Conservation (phyloP, 2,888 invertebrate species). For the Chelonus formosanus region DNA sequence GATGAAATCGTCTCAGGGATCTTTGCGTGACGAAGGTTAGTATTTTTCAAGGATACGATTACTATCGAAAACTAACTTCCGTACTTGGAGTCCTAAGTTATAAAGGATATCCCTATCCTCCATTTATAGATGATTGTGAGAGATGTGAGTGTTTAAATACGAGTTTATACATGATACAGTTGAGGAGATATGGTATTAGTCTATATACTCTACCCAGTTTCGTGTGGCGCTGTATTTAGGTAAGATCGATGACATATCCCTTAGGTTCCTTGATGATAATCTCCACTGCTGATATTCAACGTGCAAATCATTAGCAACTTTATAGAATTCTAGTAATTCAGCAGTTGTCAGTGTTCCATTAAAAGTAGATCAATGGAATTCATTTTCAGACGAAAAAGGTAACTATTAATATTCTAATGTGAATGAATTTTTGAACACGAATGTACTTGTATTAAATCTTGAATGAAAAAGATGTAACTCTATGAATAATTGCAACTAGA, state of each 20-base stretch:
- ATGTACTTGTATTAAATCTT: neutral
- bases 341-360: neutral
- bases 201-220: constrained; percentile 4
- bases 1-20: constrained; percentile 16
- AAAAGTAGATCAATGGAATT: no score
- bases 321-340: constrained; percentile 9
- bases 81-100: constrained; percentile 21
- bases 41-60: constrained; percentile 29
- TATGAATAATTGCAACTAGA: constrained; percentile 51
- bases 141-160: neutral
- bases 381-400: no score
- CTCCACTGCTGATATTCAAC: constrained; percentile 20
- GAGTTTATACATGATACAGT: constrained; percentile 1
- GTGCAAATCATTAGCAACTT: constrained; percentile 19
- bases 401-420: neutral
- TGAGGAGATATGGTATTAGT: constrained; percentile 8
- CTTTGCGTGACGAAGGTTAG: constrained; percentile 27
- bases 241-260: constrained; percentile 26
- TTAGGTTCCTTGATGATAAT: constrained; percentile 24
- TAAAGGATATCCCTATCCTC: constrained; percentile 27
- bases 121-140: neutral
- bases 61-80: constrained; percentile 28
- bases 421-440: neutral
- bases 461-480: constrained; percentile 6
- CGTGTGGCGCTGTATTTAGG: constrained; percentile 27